A percentile compares a stretch with the other conserved stretches of the same genome.
Conservation (phyloP, 2,888 invertebrate genomes). For the Gasteruption jaculator region DNA sequence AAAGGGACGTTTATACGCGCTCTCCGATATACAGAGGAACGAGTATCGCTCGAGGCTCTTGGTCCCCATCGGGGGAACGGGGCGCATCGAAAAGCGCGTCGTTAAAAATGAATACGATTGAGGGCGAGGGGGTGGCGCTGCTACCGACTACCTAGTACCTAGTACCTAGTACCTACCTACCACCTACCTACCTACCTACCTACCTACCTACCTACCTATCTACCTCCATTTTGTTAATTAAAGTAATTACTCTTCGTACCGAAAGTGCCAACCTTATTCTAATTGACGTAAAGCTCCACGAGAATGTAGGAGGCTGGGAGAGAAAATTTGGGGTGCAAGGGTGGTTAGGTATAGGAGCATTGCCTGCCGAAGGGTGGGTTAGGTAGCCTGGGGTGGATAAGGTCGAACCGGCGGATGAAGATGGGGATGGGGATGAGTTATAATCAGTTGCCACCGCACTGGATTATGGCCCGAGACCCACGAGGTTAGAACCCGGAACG, state of each 20-base stretch:
- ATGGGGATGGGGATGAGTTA: conserved; percentile 37
- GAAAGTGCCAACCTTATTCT: conserved; percentile 56
- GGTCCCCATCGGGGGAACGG: too few relatives aligned
- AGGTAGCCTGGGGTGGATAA: conserved; percentile 39
- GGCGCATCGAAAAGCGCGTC: too few relatives aligned
- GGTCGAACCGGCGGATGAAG: conserved; percentile 29
- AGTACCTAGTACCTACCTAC: too few relatives aligned
- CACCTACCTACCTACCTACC: too few relatives aligned
- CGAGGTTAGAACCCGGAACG: conserved; percentile 42
- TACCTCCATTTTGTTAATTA: conserved; percentile 55
- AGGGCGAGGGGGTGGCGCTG: too few relatives aligned
- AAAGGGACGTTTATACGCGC: too few relatives aligned
- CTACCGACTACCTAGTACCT: too few relatives aligned
- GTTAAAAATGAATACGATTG: too few relatives aligned
- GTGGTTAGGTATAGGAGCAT: conserved; percentile 22
- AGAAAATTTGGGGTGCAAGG: conserved; percentile 18
- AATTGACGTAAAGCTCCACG: conserved; percentile 53
- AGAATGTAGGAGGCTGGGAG: conserved; percentile 30
- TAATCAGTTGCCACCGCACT: conserved; percentile 52
- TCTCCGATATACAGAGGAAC: too few relatives aligned
- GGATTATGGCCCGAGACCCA: conserved; percentile 47
- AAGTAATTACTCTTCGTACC: conserved; percentile 56
- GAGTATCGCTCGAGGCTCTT: too few relatives aligned
- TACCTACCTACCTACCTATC: too few relatives aligned
- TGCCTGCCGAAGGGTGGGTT: conserved; percentile 19